Percentiles rank a stretch among this genome's conserved stretches.
These are phyloP conservation scores for Portevinia maculata DNA, from an alignment of 2,888 invertebrate species.

Conservation along the genomic window DNA sequence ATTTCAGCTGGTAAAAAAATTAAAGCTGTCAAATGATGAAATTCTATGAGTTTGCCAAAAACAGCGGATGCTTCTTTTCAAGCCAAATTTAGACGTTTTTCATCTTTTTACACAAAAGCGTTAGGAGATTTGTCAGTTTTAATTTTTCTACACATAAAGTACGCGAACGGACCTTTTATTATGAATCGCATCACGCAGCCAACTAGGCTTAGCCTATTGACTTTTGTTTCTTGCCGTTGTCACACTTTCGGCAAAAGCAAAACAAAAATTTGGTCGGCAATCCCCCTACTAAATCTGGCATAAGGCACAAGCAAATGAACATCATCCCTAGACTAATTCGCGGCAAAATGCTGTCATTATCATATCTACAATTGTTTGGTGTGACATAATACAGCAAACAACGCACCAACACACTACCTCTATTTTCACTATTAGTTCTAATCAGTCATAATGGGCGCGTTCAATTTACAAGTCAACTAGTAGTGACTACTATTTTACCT, in stretches of 20 bases:
- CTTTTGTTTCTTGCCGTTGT: conserved; percentile 6
- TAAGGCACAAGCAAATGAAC: conserved; percentile 1
- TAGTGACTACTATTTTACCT: too few relatives aligned
- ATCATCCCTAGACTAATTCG: conserved; percentile 4
- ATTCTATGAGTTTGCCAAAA: too few relatives aligned
- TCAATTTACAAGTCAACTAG: too few relatives aligned
- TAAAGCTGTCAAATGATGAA: too few relatives aligned
- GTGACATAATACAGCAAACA: conserved; percentile 16
- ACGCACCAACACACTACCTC: conserved; percentile 11
- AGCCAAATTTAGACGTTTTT: too few relatives aligned
- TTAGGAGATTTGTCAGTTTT: too few relatives aligned
- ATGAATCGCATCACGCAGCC: too few relatives aligned
- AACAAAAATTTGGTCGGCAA: background rate
- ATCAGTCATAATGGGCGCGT: conserved; percentile 62
- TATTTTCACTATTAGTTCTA: conserved; percentile 50
- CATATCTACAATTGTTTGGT: conserved; percentile 6
- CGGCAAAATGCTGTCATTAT: conserved; percentile 11
- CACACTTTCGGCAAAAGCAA: background rate
- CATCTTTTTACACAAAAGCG: too few relatives aligned
- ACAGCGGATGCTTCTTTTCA: too few relatives aligned
- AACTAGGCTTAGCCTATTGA: conserved; percentile 12
- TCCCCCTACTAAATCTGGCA: background rate
- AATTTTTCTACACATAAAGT: too few relatives aligned
- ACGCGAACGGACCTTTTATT: too few relatives aligned
- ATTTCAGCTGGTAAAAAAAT: too few relatives aligned